Base-by-base conservation (phyloP, 64 coral and sea anemone genomes). In the Montipora foliosa region DNA sequence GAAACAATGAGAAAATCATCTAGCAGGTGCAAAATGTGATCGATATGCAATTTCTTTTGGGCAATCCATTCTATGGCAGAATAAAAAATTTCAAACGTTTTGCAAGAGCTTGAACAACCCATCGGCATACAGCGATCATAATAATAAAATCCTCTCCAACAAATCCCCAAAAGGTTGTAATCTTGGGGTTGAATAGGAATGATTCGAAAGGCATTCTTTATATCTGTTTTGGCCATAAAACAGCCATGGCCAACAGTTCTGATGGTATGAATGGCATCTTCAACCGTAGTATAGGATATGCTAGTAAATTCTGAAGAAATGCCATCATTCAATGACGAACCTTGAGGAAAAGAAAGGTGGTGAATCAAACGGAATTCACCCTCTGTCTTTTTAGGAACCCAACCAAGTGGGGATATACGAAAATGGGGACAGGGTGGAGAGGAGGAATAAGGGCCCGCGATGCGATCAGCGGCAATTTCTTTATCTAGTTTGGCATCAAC, bases 151-250 rank as follows among this genome's bases (percentile, higher is more conserved):
- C 50, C 87, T 50, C 20, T 71, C 87, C 87, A 88, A 21, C 15
- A 49, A 46, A 88, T 49, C 14, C 87, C 70, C 45, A 88, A 44
- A 51, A 79, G 77, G 75, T 59, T 4, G n/a, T 80, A 62, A 71
- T 90, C 88, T 8, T 22, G 6, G 16, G 88, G 76, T 15, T 48
- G 9, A 2, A 81, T 91, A 19, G 89, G 89, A n/a, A 91, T 91
- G 46, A 91, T 81, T 15, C 77, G 55, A 68, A 81, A 81, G 19
- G 60, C 89, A 44, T 59, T 91, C 16, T 91, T 91, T 6, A 81
- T 91, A 49, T 91, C 89, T 12, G 89, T 91, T 81, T 80, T 81
- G 8, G 89, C 55, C 8, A 91, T 8, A 80, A 91, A 91, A 71
- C 24, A 91, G 3, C 89, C 77, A 24, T 11, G 20, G 10, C 89